Conservation (phyloP, 2,113 vertebrate species). For the Leucopsar rothschildi region DNA sequence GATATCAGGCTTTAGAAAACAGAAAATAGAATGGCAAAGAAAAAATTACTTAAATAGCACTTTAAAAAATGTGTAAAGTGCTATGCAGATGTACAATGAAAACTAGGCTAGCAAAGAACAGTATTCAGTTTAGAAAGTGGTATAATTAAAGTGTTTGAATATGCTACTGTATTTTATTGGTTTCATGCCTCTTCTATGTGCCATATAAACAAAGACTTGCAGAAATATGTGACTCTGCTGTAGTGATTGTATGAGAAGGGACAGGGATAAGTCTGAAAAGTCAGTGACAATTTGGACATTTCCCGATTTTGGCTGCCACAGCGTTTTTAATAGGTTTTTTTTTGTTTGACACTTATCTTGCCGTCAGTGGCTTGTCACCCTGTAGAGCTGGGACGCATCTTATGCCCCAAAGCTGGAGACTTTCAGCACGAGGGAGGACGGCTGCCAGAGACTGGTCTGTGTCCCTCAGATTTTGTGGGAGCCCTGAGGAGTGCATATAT, state of each 20-base stretch:
- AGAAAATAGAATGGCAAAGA: background rate
- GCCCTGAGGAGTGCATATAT: background rate
- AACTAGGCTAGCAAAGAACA: background rate
- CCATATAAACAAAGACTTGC: background rate
- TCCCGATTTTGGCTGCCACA: background rate
- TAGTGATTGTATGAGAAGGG: background rate
- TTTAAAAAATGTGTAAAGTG: background rate
- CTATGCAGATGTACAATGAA: background rate
- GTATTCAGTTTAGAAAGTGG: background rate
- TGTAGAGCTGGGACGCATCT: background rate
- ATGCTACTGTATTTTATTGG: background rate
- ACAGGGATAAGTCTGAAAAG: background rate
- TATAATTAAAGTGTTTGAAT: background rate
- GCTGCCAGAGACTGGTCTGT: background rate
- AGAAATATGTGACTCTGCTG: background rate
- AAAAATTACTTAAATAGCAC: background rate
- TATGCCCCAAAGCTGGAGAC: background rate
- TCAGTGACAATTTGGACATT: background rate
- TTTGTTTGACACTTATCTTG: background rate
- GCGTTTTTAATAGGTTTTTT: background rate
- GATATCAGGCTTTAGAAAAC: background rate
- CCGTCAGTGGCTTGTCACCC: background rate
- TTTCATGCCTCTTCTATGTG: background rate
- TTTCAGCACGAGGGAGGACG: rapidly evolving
- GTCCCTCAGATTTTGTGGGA: background rate